These are phyloP conservation scores for Idaea straminata DNA, from an alignment of 2,888 invertebrate genomes.

Conservation along the genomic window DNA sequence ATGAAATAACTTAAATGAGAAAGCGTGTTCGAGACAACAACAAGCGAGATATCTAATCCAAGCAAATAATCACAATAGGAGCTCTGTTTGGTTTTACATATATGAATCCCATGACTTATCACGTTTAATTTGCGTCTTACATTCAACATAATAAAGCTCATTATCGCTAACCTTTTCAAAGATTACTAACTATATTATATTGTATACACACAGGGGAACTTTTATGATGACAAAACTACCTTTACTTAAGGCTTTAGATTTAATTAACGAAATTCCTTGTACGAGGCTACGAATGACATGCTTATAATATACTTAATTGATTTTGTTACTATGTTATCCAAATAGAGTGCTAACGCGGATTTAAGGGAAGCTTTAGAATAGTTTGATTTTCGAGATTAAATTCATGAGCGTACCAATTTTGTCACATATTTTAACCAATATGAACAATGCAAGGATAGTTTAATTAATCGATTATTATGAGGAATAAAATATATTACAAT, in stretches of 20 bases:
- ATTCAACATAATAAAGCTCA: conserved; percentile 21
- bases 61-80: conserved; percentile 51
- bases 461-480: too few relatives aligned
- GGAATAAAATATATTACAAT: too few relatives aligned
- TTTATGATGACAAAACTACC: conserved; percentile 60
- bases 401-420: not conserved
- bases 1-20: conserved; percentile 33
- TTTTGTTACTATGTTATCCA: conserved; percentile 13
- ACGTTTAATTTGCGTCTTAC: conserved; percentile 28
- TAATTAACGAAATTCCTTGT: conserved; percentile 59
- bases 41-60: conserved; percentile 48
- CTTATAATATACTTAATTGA: conserved; percentile 31
- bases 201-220: conserved; percentile 50
- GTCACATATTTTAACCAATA: not conserved
- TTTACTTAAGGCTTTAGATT: conserved; percentile 55
- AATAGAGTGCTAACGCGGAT: not conserved
- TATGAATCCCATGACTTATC: conserved; percentile 16
- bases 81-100: conserved; percentile 34
- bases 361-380: not conserved
- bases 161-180: conserved; percentile 25
- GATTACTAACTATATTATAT: conserved; percentile 37
- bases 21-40: conserved; percentile 40
- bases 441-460: too few relatives aligned
- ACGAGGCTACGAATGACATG: conserved; percentile 39
- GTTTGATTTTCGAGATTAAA: not conserved